A percentile compares a stretch with the other conserved stretches of the same genome.
These are phyloP conservation scores for Lacerta agilis DNA, from an alignment of 2,797 vertebrate genomes.

Conservation along the genomic window DNA sequence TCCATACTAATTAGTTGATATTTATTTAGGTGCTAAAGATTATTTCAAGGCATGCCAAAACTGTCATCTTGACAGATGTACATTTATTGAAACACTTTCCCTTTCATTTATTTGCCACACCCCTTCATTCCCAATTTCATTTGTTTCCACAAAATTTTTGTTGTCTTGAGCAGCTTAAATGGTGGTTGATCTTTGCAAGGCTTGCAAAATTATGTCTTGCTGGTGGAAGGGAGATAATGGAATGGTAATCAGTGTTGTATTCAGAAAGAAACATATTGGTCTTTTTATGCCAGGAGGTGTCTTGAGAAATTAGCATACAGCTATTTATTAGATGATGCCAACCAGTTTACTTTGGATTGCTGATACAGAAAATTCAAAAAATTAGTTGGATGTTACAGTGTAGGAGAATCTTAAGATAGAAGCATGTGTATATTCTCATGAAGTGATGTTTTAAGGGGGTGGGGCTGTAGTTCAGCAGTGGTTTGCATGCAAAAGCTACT, in stretches of 20 bases:
- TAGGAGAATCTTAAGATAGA: neutral
- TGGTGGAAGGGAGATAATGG: slow-evolving; percentile 15
- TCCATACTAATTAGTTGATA: slow-evolving; percentile 67
- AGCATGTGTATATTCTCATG: neutral
- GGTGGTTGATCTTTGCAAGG: slow-evolving; percentile 43
- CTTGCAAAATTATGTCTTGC: slow-evolving; percentile 32
- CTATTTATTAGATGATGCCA: neutral
- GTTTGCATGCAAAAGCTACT: neutral
- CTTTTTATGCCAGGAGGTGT: slow-evolving; percentile 1
- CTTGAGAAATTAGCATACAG: neutral
- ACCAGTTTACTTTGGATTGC: neutral
- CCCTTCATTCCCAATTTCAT: slow-evolving; percentile 43
- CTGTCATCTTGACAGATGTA: slow-evolving; percentile 62
- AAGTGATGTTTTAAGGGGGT: neutral
- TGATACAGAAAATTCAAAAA: neutral
- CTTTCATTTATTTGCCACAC: slow-evolving; percentile 51
- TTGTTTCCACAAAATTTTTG: slow-evolving; percentile 57
- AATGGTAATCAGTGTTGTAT: neutral
- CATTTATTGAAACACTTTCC: slow-evolving; percentile 57
- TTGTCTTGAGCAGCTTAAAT: slow-evolving; percentile 55
- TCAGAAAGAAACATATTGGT: neutral
- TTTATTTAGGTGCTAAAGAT: slow-evolving; percentile 75
- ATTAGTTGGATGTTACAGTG: neutral
- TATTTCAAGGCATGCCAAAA: slow-evolving; percentile 66
- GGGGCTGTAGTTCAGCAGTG: neutral